Conservation (phyloP, 1,140 invertebrate species). For the Helicoverpa armigera region DNA sequence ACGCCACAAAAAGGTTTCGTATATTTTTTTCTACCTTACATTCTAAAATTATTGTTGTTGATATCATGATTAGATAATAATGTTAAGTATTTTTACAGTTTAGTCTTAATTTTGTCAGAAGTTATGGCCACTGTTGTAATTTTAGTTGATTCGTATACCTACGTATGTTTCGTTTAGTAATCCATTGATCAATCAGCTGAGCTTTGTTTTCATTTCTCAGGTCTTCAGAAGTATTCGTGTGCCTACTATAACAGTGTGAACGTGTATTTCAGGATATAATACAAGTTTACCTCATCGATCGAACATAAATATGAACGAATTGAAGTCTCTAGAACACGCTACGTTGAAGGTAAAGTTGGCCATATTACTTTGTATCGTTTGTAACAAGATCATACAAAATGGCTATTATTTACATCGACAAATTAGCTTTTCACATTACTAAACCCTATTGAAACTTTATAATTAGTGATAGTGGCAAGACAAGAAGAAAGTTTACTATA, state of each 20-base stretch:
- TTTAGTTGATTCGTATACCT: conserved; percentile 24
- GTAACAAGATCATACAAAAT: conserved; percentile 25
- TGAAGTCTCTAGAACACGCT: conserved; percentile 97
- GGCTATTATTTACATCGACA: conserved; percentile 19
- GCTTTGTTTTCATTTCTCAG: conserved; percentile 81
- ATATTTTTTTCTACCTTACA: neutral
- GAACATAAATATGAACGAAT: conserved; percentile 90
- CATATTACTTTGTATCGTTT: conserved; percentile 44
- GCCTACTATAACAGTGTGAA: neutral
- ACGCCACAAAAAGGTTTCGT: conserved; percentile 19
- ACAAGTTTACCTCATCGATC: neutral
- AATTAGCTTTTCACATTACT: neutral
- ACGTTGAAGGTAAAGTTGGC: conserved; percentile 93
- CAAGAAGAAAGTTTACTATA: no score
- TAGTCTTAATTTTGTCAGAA: neutral
- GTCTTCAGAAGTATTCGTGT: conserved; percentile 20
- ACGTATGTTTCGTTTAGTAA: conserved; percentile 45
- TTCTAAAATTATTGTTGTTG: conserved; percentile 22
- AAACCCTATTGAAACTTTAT: no score
- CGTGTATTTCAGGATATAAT: conserved; percentile 19
- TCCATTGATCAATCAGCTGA: conserved; percentile 75
- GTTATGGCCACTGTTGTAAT: neutral
- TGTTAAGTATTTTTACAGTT: neutral
- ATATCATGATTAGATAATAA: conserved; percentile 1
- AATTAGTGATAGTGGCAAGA: no score